Evolutionary conservation across 2,797 vertebrate genomes (phyloP).

Genomic region (Protosalanx chinensis): DNA sequence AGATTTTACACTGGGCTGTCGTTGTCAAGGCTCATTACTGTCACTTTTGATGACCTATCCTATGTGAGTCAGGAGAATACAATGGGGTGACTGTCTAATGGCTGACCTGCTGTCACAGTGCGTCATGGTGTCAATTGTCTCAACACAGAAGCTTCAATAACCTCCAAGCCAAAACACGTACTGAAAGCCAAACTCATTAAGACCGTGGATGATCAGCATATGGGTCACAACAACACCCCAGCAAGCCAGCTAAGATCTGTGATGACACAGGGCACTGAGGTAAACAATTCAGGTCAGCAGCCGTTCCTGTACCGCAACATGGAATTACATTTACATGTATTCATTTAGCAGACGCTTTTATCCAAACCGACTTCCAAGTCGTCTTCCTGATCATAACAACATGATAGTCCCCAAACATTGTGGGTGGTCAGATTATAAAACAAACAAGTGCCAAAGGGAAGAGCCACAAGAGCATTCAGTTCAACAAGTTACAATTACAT

Average conservation of each 20-base stretch:
- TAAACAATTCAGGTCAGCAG: neutral
- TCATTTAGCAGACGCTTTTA: too few relatives aligned
- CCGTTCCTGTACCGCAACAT: conserved; percentile 17
- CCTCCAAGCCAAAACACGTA: neutral
- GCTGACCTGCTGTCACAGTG: neutral
- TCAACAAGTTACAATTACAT: too few relatives aligned
- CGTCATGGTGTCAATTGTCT: neutral
- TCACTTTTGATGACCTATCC: neutral
- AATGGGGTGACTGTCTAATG: neutral
- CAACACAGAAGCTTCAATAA: conserved; percentile 1
- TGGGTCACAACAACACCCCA: neutral
- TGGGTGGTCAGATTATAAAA: too few relatives aligned
- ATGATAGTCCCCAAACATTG: too few relatives aligned
- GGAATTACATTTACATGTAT: neutral
- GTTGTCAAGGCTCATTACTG: neutral
- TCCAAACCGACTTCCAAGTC: too few relatives aligned
- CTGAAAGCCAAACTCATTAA: neutral
- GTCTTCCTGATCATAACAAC: too few relatives aligned
- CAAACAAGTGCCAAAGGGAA: too few relatives aligned
- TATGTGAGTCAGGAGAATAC: neutral
- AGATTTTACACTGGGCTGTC: neutral
- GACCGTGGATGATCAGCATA: neutral
- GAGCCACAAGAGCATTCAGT: too few relatives aligned
- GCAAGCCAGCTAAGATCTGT: neutral
- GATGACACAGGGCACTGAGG: neutral